A percentile compares a stretch with the other conserved stretches of the same genome.
Conservation (phyloP, 2,113 vertebrate genomes). For the Anhinga anhinga region DNA sequence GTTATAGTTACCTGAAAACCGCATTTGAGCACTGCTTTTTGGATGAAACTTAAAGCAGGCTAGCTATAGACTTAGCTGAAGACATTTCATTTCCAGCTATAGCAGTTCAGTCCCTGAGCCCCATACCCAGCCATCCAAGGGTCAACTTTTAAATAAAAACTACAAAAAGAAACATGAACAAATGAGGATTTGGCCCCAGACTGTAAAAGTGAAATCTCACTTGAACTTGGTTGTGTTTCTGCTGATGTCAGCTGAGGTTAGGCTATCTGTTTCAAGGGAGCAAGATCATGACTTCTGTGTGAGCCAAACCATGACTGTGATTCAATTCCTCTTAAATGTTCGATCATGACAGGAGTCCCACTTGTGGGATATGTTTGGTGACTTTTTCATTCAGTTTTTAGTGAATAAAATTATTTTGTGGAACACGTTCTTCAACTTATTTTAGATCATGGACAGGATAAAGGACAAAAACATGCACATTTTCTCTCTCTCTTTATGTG, state of each 20-base stretch:
- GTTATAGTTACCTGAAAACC: background rate
- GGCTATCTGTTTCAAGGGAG: background rate
- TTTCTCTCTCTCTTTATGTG: background rate
- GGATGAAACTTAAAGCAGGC: background rate
- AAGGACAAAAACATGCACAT: background rate
- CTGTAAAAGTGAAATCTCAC: background rate
- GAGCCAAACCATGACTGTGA: background rate
- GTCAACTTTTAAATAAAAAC: background rate
- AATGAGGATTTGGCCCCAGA: background rate
- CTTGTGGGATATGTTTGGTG: background rate
- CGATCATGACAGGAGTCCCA: rapidly evolving
- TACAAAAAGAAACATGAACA: background rate
- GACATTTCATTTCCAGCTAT: background rate
- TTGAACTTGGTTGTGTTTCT: background rate
- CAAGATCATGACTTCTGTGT: background rate
- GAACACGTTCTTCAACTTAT: background rate
- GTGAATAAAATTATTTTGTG: background rate
- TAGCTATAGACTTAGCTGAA: background rate
- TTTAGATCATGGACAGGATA: background rate
- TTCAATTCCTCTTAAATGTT: background rate
- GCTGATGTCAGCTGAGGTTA: background rate
- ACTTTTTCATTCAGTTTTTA: background rate
- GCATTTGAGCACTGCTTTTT: background rate
- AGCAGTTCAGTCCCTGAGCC: background rate
- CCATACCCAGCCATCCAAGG: background rate